A percentile compares a stretch with the other conserved stretches of the same genome.
These are phyloP conservation scores for Netelia virgata DNA, from an alignment of 2,888 invertebrate species.

Conservation along the genomic window DNA sequence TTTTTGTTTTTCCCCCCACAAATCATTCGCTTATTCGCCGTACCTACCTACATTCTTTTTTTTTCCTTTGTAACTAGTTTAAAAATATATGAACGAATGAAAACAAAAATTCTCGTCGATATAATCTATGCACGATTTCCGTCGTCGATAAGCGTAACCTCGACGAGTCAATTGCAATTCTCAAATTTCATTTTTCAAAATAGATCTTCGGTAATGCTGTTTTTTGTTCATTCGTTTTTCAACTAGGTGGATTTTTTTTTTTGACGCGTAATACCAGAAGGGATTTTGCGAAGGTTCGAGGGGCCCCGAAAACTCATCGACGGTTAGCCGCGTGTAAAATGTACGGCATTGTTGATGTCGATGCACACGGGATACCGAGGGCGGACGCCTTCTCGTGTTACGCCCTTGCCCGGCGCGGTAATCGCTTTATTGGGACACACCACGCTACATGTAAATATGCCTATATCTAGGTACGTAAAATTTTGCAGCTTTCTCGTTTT, in stretches of 20 bases:
- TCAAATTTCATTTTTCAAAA: conserved; percentile 28
- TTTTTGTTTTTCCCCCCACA: no score
- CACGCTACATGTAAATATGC: conserved; percentile 17
- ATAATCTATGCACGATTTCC: conserved; percentile 16
- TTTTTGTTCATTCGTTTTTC: neutral
- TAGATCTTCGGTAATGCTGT: neutral
- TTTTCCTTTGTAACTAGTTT: neutral
- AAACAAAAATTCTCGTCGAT: neutral
- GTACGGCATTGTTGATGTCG: conserved; percentile 69
- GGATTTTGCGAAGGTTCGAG: neutral
- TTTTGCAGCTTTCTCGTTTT: neutral
- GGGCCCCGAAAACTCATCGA: conserved; percentile 16
- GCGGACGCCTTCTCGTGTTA: conserved; percentile 83
- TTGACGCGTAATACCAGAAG: neutral
- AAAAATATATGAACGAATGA: neutral
- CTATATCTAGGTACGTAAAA: conserved; percentile 5
- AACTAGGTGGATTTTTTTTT: neutral
- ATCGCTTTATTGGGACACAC: conserved; percentile 83
- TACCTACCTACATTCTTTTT: no score
- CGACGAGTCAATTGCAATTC: conserved; percentile 25
- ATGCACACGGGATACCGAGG: conserved; percentile 72
- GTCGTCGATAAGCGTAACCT: neutral
- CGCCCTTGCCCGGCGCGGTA: conserved; percentile 78
- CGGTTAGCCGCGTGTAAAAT: conserved; percentile 79
- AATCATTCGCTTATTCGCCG: neutral